Evolutionary conservation across 2,888 invertebrate species (phyloP).

Genomic region (Alloscopus bannaensis): DNA sequence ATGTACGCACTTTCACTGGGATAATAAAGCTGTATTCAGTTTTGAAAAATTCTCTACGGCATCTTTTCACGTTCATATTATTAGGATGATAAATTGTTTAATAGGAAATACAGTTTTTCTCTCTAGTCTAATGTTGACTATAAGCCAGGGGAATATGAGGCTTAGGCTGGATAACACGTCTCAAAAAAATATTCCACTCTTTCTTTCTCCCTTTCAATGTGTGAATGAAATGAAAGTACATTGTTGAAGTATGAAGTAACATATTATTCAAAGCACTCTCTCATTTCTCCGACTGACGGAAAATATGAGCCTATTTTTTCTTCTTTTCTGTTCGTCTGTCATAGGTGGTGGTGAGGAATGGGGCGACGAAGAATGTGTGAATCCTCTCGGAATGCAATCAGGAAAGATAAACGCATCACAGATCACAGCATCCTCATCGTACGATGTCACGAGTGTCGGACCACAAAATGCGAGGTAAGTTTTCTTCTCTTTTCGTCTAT

Average conservation of each 20-base stretch:
- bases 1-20: too few relatives aligned
- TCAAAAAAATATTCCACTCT: constrained; percentile 4
- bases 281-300: constrained; percentile 29
- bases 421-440: constrained; percentile 89
- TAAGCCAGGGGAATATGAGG: constrained; percentile 43
- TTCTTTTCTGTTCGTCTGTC: constrained; percentile 46
- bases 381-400: constrained; percentile 91
- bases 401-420: constrained; percentile 89
- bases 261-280: constrained; percentile 53
- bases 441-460: constrained; percentile 90
- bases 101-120: constrained; percentile 55
- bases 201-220: constrained; percentile 21
- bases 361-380: constrained; percentile 81
- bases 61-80: constrained; percentile 6
- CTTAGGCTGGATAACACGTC: constrained; percentile 44
- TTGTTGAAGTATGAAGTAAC: constrained; percentile 24
- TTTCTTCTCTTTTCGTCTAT: constrained; percentile 31
- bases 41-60: too few relatives aligned
- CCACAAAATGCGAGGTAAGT: constrained; percentile 90
- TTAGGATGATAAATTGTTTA: constrained; percentile 58
- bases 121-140: constrained; percentile 43
- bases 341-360: constrained; percentile 65
- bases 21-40: too few relatives aligned
- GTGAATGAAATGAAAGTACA: constrained; percentile 4
- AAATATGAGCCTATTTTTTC: constrained; percentile 51